Evolutionary conservation across 1,140 invertebrate genomes (phyloP).

Genomic region (Mactra quadrangularis): DNA sequence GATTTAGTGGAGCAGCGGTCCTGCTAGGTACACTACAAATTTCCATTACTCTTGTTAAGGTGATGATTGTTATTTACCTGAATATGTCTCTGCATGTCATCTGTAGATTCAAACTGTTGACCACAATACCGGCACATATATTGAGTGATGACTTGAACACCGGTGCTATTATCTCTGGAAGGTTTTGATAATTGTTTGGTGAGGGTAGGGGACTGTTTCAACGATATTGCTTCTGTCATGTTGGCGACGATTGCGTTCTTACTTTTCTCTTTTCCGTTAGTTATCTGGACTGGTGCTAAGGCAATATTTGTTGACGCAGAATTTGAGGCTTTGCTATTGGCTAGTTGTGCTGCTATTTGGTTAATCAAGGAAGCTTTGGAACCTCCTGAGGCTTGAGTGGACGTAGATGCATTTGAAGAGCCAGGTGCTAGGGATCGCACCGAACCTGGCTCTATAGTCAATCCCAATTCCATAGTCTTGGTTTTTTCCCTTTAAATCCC

Average conservation of each 20-base stretch:
- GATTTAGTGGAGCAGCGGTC: no score
- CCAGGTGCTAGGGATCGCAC: neutral
- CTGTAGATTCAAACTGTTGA: slow-evolving; percentile 72
- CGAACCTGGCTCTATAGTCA: slow-evolving; percentile 22
- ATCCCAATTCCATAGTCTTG: slow-evolving; percentile 3
- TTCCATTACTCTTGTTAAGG: no score
- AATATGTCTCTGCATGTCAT: slow-evolving; percentile 76
- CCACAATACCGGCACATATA: slow-evolving; percentile 78
- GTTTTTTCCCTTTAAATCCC: no score
- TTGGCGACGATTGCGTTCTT: slow-evolving; percentile 31
- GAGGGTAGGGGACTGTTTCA: slow-evolving; percentile 54
- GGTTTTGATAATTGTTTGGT: slow-evolving; percentile 54
- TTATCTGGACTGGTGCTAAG: neutral
- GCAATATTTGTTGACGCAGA: slow-evolving; percentile 9
- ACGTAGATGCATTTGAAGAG: neutral
- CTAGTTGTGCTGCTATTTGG: slow-evolving; percentile 52
- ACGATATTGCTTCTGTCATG: slow-evolving; percentile 53
- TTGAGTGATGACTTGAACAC: slow-evolving; percentile 70
- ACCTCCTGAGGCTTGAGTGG: neutral
- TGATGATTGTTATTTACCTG: slow-evolving; percentile 36
- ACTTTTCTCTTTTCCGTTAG: slow-evolving; percentile 38
- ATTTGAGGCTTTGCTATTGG: slow-evolving; percentile 42
- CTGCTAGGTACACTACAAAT: no score
- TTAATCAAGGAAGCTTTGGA: slow-evolving; percentile 40
- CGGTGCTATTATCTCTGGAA: neutral